A percentile compares a stretch with the other conserved stretches of the same genome.
Conservation (phyloP, 2,113 vertebrate species). For the mouse (Mus musculus) region GRCm39 chr3:38071501-38072000, state of each 20-base stretch:
- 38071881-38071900: neutral
- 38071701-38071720: neutral
- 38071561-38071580: constrained; percentile 1
- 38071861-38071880: neutral
- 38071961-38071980: neutral
- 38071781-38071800: neutral
- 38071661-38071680: neutral
- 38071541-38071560: neutral
- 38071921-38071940: neutral
- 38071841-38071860: neutral
- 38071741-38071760: neutral
- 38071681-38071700: neutral
- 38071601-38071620: neutral
- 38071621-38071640: neutral
- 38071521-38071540: neutral
- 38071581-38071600: neutral
- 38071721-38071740: neutral
- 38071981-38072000: neutral
- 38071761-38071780: neutral
- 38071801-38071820: neutral
- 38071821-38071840: neutral
- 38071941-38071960: neutral
- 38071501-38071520: neutral
- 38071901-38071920: neutral
- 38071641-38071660: neutral